A percentile compares a stretch with the other conserved stretches of the same genome.
Evolutionary conservation across 2,888 invertebrate species (phyloP).

Genomic region (Congeria kusceri): DNA sequence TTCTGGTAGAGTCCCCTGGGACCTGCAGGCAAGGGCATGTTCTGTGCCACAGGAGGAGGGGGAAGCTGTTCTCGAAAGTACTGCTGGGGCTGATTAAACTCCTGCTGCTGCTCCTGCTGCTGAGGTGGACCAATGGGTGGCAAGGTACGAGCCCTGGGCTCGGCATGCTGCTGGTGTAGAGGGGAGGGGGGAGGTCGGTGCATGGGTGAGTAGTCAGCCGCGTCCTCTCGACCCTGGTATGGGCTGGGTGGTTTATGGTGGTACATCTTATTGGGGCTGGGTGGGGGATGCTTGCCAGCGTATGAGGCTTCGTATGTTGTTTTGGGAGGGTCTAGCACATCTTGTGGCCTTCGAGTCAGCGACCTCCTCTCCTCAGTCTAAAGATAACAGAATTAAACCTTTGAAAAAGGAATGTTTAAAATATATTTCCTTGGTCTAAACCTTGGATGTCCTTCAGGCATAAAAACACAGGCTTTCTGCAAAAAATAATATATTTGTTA

Average conservation of each 20-base stretch:
- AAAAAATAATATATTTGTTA: too few relatives aligned
- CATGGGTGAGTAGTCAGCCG: background rate
- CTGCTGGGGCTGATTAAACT: too few relatives aligned
- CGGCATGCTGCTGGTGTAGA: background rate
- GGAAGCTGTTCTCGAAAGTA: too few relatives aligned
- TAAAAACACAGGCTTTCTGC: too few relatives aligned
- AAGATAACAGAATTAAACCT: too few relatives aligned
- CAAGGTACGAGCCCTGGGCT: background rate
- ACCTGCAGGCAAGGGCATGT: background rate
- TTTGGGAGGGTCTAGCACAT: background rate
- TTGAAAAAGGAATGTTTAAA: too few relatives aligned
- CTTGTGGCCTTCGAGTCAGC: too few relatives aligned
- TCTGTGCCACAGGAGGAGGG: background rate
- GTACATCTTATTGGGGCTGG: constrained; percentile 11
- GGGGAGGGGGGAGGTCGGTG: background rate
- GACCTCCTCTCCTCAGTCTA: too few relatives aligned
- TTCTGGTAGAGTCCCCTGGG: background rate
- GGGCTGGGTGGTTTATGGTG: constrained; percentile 16
- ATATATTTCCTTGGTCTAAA: too few relatives aligned
- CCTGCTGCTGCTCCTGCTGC: background rate
- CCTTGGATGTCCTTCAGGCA: too few relatives aligned
- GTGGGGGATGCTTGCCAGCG: constrained; percentile 6
- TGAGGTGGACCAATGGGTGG: background rate
- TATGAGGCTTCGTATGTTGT: constrained; percentile 14
- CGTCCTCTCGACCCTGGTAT: background rate